Base-by-base conservation (phyloP, 2,888 invertebrate species). In the Spisula solida region DNA sequence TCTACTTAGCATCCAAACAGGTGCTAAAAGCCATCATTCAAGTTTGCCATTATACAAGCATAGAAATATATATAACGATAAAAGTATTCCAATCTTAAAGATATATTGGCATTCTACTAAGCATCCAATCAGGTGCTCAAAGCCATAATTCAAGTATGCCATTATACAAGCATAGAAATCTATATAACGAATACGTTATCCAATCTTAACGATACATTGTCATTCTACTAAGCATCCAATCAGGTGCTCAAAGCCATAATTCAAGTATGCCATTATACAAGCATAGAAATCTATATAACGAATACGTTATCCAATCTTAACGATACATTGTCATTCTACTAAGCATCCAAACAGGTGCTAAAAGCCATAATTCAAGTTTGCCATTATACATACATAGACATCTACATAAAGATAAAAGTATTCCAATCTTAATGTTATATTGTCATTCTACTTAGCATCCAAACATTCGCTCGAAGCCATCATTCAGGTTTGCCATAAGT, bases 11-110 rank as follows among this genome's bases (percentile, higher is more conserved):
- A 87, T n/a, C 79, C 81, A 25, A 75, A 82, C 2, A 85, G 48
- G 18, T 85, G 82, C 29, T 80, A 75, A 25, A 34, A 56, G 2
- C 87, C 87, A 31, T 79, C 47, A 0, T 55, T 56, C 29, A 79
- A 60, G 83, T 90, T 88, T 34, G 29, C 56, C 16, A 55, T 29
- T n/a, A n/a, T n/a, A n/a, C n/a, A n/a, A n/a, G n/a, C n/a, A n/a
- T n/a, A n/a, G n/a, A n/a, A n/a, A n/a, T n/a, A n/a, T n/a, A n/a
- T n/a, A n/a, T n/a, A n/a, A n/a, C n/a, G n/a, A n/a, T n/a, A n/a
- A n/a, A n/a, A n/a, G n/a, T n/a, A n/a, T n/a, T n/a, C 47, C 12
- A 8, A 47, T 47, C 47, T 8, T 8, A 47, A 5, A 8, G 47
- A 8, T 47, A 5, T 5, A 56, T 14, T 70, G 70, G 12, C 6